Evolutionary conservation across 2,797 vertebrate species (phyloP).

Genomic region (Cephalopachus bancanus): DNA sequence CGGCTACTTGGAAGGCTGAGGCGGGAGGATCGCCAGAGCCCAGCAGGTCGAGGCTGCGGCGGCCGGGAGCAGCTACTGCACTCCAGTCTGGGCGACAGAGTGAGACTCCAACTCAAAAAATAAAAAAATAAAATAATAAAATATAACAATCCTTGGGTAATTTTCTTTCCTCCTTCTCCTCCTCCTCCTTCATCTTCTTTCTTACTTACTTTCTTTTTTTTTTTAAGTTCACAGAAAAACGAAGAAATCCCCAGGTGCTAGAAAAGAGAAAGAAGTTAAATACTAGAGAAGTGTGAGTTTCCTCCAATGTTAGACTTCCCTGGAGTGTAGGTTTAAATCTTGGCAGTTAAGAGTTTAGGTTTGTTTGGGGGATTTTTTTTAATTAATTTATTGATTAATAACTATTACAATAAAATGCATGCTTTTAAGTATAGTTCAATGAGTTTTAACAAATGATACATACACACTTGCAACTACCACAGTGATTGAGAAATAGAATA

Average conservation of each 20-base stretch:
- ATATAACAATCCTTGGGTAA: background rate
- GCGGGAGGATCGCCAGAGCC: too few relatives aligned
- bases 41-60: too few relatives aligned
- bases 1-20: too few relatives aligned
- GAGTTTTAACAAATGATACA: background rate
- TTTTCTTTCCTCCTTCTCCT: background rate
- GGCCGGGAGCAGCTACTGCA: too few relatives aligned
- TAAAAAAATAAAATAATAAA: background rate
- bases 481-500: background rate
- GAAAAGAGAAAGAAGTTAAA: background rate
- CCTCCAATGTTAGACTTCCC: background rate
- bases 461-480: background rate
- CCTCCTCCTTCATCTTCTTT: too few relatives aligned
- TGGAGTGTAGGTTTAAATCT: background rate
- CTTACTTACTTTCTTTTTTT: background rate
- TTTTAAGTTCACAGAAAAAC: background rate
- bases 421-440: background rate
- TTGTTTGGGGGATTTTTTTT: background rate
- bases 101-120: too few relatives aligned
- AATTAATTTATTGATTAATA: background rate
- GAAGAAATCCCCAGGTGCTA: background rate
- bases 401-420: background rate
- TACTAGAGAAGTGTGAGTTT: background rate
- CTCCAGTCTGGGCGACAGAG: too few relatives aligned
- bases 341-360: background rate